These are phyloP conservation scores for Drosophila simulans DNA, from an alignment of 1,140 invertebrate genomes.

Conservation along the genomic window DNA sequence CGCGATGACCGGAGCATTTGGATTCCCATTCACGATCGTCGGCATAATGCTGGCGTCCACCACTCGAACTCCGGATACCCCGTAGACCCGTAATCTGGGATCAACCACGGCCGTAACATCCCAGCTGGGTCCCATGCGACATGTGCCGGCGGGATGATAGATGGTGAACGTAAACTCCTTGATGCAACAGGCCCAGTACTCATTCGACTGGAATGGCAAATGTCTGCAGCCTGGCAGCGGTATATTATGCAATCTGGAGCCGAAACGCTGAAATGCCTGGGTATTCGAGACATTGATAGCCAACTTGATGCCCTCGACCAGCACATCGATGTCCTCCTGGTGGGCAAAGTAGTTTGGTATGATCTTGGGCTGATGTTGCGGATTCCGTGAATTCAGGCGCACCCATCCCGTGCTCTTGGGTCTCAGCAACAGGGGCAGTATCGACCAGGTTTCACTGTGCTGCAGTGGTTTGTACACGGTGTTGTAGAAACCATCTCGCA, in stretches of 20 bases:
- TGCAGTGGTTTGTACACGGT: constrained; percentile 93
- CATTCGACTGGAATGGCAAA: constrained; percentile 90
- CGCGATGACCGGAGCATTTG: constrained; percentile 90
- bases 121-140: constrained; percentile 92
- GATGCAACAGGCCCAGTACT: constrained; percentile 93
- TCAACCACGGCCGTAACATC: constrained; percentile 93
- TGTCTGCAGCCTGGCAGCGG: constrained; percentile 92
- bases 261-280: constrained; percentile 91
- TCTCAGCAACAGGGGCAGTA: constrained; percentile 91
- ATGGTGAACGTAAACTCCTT: constrained; percentile 93
- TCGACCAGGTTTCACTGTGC: constrained; percentile 92
- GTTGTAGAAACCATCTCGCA: constrained; percentile 92
- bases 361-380: constrained; percentile 92
- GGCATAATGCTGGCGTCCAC: constrained; percentile 93
- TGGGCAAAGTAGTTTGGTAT: constrained; percentile 96
- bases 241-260: constrained; percentile 90
- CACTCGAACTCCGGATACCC: constrained; percentile 89
- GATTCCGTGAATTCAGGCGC: constrained; percentile 91
- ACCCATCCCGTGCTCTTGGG: constrained; percentile 94
- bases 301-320: constrained; percentile 93
- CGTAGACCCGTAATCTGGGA: constrained; percentile 90
- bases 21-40: constrained; percentile 91
- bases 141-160: constrained; percentile 93
- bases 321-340: constrained; percentile 89
- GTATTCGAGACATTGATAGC: constrained; percentile 92